phyloP scores from a whole-genome alignment of 1,140 invertebrate genomes.

The Manduca sexta region DNA sequence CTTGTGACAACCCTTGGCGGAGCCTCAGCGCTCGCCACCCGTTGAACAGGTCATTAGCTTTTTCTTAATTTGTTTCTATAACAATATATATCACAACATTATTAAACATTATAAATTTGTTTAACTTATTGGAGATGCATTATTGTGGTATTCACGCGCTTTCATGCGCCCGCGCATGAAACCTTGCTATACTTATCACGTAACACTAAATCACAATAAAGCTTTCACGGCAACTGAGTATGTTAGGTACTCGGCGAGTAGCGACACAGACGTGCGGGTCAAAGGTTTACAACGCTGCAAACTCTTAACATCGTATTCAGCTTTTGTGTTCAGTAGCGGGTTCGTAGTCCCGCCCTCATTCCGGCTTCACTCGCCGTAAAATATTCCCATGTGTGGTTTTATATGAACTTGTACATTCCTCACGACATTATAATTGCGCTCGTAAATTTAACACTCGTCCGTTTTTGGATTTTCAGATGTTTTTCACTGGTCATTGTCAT shows the following conservation, averaged over 20 bases:
- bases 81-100: too few relatives aligned
- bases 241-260: background rate
- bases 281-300: slow-evolving; percentile 17
- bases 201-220: too few relatives aligned
- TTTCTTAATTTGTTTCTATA: too few relatives aligned
- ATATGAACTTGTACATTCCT: slow-evolving; percentile 9
- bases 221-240: background rate
- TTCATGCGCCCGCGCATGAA: too few relatives aligned
- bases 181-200: too few relatives aligned
- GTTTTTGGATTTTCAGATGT: slow-evolving; percentile 1
- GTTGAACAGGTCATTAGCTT: slow-evolving; percentile 29
- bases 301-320: slow-evolving; percentile 10
- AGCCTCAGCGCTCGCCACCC: slow-evolving; percentile 22
- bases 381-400: slow-evolving; percentile 9
- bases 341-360: slow-evolving; percentile 3
- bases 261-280: slow-evolving; percentile 12
- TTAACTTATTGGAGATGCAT: too few relatives aligned
- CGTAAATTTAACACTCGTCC: slow-evolving; percentile 7
- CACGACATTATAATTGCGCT: slow-evolving; percentile 13
- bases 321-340: slow-evolving; percentile 6
- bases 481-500: background rate
- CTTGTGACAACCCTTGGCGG: slow-evolving; percentile 62
- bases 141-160: too few relatives aligned
- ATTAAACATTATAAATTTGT: too few relatives aligned
- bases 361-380: slow-evolving; percentile 11